Evolutionary conservation across 1,140 invertebrate genomes (phyloP).

Genomic region (Dinoponera quadriceps): DNA sequence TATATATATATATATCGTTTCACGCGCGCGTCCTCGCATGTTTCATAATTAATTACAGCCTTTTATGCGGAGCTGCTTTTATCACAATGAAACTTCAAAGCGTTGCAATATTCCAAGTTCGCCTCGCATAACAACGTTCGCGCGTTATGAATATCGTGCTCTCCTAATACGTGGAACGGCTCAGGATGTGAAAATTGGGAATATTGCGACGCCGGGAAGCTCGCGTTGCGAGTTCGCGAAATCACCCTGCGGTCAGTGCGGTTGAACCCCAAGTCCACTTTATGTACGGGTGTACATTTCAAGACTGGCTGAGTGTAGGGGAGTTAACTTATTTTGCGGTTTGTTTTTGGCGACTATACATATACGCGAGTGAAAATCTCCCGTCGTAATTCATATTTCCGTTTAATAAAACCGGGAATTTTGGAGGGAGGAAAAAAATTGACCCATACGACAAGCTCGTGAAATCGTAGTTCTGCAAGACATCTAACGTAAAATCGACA

Average conservation of each 20-base stretch:
- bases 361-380: background rate
- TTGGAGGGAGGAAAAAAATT: background rate
- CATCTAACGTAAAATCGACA: background rate
- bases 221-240: conserved; percentile 51
- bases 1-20: background rate
- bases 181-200: conserved; percentile 63
- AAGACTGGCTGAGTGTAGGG: conserved; percentile 6
- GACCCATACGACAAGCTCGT: background rate
- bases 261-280: conserved; percentile 43
- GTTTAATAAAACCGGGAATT: background rate
- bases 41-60: conserved; percentile 26
- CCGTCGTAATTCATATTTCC: conserved; percentile 15
- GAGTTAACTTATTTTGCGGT: conserved; percentile 29
- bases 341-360: conserved; percentile 32
- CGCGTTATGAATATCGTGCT: conserved; percentile 12
- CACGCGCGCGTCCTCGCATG: background rate
- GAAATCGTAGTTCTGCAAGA: background rate
- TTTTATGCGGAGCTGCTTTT: conserved; percentile 4
- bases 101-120: conserved; percentile 2
- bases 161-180: conserved; percentile 19
- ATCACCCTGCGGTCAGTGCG: conserved; percentile 47
- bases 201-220: conserved; percentile 41
- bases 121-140: conserved; percentile 28
- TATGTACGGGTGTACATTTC: conserved; percentile 32
- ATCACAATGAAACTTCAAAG: conserved; percentile 35